Percentiles rank a stretch among this genome's conserved stretches.
Evolutionary conservation across 37 sponge, comb jelly and placozoan species (phyloP).

Genomic region (Haliclona indistincta): DNA sequence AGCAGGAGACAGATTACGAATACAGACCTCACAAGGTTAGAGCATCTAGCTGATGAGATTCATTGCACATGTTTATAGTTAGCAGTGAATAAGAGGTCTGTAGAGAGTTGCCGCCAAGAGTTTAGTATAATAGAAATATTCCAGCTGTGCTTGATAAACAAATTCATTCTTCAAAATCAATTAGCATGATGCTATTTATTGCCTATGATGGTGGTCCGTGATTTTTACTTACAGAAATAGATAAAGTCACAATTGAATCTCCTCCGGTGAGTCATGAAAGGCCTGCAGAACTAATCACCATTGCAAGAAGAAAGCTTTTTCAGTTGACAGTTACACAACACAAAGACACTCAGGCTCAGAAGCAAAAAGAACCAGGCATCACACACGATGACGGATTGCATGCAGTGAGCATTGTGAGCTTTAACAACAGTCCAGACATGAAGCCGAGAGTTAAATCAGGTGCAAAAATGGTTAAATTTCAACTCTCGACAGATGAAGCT

Average conservation of each 20-base stretch:
- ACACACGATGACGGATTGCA: too few relatives aligned
- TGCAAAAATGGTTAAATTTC: neutral
- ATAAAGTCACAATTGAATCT: conserved; percentile 33
- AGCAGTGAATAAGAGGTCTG: neutral
- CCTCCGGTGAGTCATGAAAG: conserved; percentile 52
- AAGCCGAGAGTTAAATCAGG: neutral
- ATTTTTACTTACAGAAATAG: conserved; percentile 10
- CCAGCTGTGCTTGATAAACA: neutral
- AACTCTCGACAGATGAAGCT: neutral
- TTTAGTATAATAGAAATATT: too few relatives aligned
- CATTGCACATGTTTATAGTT: neutral
- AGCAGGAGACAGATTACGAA: conserved; percentile 37
- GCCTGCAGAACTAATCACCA: conserved; percentile 41
- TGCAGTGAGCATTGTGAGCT: too few relatives aligned
- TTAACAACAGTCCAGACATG: neutral
- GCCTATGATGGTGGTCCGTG: too few relatives aligned
- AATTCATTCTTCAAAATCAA: neutral
- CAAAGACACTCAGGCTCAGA: neutral
- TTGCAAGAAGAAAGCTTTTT: conserved; percentile 61
- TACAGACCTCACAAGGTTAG: conserved; percentile 46
- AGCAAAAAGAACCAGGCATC: neutral
- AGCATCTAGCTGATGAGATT: neutral
- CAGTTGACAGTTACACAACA: conserved; percentile 24
- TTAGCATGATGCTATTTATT: too few relatives aligned
- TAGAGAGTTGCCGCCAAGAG: too few relatives aligned